phyloP scores from a whole-genome alignment of 1,140 invertebrate species.

The Panagrolaimus sp. region DNA sequence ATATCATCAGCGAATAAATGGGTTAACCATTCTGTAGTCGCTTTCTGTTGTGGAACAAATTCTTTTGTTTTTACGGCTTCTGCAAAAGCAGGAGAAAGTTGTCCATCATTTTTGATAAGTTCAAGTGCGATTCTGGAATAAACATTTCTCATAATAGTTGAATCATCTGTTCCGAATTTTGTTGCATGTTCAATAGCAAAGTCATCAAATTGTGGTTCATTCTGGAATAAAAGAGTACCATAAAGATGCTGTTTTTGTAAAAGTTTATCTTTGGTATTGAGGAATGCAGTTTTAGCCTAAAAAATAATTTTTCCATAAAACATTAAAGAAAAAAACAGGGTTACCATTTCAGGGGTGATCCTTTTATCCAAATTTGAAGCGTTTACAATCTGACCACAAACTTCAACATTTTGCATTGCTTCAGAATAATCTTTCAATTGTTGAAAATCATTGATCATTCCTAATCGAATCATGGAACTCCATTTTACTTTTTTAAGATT shows the following conservation, averaged over 20 bases:
- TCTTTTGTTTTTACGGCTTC: not conserved
- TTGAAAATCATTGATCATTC: not conserved
- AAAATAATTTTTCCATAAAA: not conserved
- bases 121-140: not conserved
- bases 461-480: not conserved
- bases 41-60: not conserved
- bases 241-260: not conserved
- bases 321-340: too few relatives aligned
- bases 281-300: not conserved
- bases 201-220: not conserved
- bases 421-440: not conserved
- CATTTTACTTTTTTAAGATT: not conserved
- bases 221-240: not conserved
- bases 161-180: not conserved
- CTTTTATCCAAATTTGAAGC: not conserved
- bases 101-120: not conserved
- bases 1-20: not conserved
- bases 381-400: not conserved
- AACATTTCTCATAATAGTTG: not conserved
- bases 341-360: not conserved
- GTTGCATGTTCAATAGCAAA: not conserved
- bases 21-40: not conserved
- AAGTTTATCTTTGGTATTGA: slow-evolving; percentile 4
- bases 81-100: not conserved
- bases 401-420: not conserved